Base-by-base conservation (phyloP, 2,888 invertebrate genomes). In the Cosmia trapezina region DNA sequence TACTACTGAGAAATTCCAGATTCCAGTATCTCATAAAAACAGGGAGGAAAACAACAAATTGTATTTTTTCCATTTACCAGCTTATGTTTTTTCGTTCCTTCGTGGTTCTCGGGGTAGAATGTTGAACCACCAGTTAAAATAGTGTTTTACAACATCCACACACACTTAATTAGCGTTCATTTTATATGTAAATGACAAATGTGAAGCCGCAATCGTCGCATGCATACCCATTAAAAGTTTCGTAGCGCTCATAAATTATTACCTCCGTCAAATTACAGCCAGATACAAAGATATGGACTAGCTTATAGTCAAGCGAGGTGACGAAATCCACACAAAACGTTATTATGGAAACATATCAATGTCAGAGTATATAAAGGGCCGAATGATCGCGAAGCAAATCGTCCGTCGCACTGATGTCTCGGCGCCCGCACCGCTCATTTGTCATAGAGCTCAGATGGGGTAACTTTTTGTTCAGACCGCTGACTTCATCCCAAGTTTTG, bases 391-490 rank as follows among this genome's bases (percentile, higher is more conserved):
- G 89, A 89, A 93, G 93, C 92, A 94, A 95, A 95, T 94, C 93
- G 92, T 86, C 93, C 91, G 90, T 93, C 93, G 87, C 89, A 84
- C 88, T 90, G 92, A 91, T 91, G 93, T 91, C 90, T 89, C 90
- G 78, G 78, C 89, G 87, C 88, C 88, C 86, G 86, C 87, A 83
- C 86, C 81, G 86, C 88, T 93, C 95, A 94, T 96, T 96, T 96
- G 94, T 96, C 96, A 95, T 96, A 92, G 89, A 88, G 89, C 92
- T 92, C 91, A 89, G 93, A 94, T 93, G 92, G 94, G 93, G 93
- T 93, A 93, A 95, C 94, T 95, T 96, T 96, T 95, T 95, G 91
- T 90, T 89, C 93, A 91, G 90, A 89, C 90, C 93, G 90, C 93
- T 94, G 94, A 94, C 93, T 95, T 90, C 92, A 92, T 92, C 91